Evolutionary conservation across 2,888 invertebrate genomes (phyloP).

Genomic region (Allygus modestus): DNA sequence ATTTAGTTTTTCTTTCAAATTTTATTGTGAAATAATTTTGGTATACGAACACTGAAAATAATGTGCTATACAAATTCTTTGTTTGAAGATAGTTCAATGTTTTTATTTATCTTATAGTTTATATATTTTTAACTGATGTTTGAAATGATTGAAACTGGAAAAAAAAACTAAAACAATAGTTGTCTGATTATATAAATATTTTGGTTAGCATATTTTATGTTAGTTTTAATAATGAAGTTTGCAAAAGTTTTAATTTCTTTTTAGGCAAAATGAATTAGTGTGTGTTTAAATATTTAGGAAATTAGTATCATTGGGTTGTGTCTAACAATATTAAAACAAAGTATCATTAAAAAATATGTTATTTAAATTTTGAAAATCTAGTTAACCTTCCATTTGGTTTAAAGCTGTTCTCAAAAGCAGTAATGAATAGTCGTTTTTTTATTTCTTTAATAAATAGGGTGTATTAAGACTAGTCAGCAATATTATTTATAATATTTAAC

Average conservation of each 20-base stretch:
- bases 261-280: background rate
- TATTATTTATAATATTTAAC: slow-evolving; percentile 12
- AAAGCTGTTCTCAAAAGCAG: background rate
- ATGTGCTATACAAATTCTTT: slow-evolving; percentile 41
- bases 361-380: background rate
- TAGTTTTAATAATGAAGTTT: too few species aligned
- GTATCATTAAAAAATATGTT: background rate
- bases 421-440: background rate
- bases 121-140: slow-evolving; percentile 1
- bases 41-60: slow-evolving; percentile 31
- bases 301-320: background rate
- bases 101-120: background rate
- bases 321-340: background rate
- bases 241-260: too few species aligned
- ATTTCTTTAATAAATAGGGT: slow-evolving; percentile 22
- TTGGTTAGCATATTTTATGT: too few species aligned
- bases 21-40: slow-evolving; percentile 32
- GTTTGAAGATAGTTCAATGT: background rate
- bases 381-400: background rate
- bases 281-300: background rate
- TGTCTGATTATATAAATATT: background rate
- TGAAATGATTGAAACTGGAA: background rate
- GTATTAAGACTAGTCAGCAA: slow-evolving; percentile 26
- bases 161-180: background rate
- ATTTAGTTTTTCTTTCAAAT: background rate